These are phyloP conservation scores for Crossaster papposus DNA, from an alignment of 53 echinoderm and acorn worm species.

Conservation along the genomic window DNA sequence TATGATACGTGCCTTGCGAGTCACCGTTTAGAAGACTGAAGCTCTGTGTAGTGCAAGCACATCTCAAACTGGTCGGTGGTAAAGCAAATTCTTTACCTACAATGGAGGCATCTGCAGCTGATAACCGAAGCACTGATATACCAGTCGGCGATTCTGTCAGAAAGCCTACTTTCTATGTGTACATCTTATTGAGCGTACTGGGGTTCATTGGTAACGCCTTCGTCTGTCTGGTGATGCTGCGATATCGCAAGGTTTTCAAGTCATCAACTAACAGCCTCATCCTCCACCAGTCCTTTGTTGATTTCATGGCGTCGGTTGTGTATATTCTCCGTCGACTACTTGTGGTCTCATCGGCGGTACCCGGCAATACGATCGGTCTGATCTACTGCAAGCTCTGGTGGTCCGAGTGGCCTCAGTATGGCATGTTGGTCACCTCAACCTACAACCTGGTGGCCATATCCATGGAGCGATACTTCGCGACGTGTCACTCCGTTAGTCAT, in stretches of 20 bases:
- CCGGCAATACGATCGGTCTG: neutral
- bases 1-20: no score
- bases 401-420: constrained; percentile 25
- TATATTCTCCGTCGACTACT: constrained; percentile 7
- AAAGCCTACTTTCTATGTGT: constrained; percentile 5
- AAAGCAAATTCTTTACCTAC: neutral
- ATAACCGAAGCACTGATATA: neutral
- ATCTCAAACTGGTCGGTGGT: no score
- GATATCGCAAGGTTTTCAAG: constrained; percentile 5
- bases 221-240: constrained; percentile 39
- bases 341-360: constrained; percentile 21
- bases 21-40: no score
- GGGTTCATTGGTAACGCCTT: constrained; percentile 37
- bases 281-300: constrained; percentile 31
- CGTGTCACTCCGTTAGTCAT: constrained; percentile 22
- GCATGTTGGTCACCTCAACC: constrained; percentile 25
- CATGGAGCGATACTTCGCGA: constrained; percentile 45
- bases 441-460: constrained; percentile 49
- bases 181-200: neutral
- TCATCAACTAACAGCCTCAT: constrained; percentile 41
- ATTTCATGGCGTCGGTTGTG: constrained; percentile 3
- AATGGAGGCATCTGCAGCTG: constrained; percentile 13
- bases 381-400: constrained; percentile 47
- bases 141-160: neutral
- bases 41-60: no score